These are phyloP conservation scores for Sebastes schlegelii DNA, from an alignment of 2,113 vertebrate species.

Conservation along the genomic window DNA sequence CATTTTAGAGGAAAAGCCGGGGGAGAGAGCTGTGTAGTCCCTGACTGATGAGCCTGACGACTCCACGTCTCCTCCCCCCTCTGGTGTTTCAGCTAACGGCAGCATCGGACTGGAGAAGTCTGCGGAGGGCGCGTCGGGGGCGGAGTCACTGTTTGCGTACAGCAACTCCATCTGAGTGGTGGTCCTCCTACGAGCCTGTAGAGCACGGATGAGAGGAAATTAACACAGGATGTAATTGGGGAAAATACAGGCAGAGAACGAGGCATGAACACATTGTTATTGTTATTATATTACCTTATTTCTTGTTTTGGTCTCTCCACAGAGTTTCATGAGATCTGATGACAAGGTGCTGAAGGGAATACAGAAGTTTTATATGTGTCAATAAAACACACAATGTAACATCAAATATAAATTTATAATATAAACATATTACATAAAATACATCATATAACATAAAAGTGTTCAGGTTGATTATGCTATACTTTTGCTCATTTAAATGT, in stretches of 20 bases:
- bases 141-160: slow-evolving; percentile 92
- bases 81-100: slow-evolving; percentile 86
- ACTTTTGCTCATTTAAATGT: too few relatives aligned
- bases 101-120: slow-evolving; percentile 84
- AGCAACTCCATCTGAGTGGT: slow-evolving; percentile 97
- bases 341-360: slow-evolving; percentile 84
- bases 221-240: not conserved
- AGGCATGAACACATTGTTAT: not conserved
- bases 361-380: not conserved
- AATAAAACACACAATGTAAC: not conserved
- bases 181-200: slow-evolving; percentile 93
- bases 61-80: slow-evolving; percentile 83
- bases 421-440: not conserved
- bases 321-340: slow-evolving; percentile 94
- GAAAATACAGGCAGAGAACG: too few relatives aligned
- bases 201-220: not conserved
- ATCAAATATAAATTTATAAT: not conserved
- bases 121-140: slow-evolving; percentile 80
- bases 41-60: slow-evolving; percentile 86
- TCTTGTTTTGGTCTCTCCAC: slow-evolving; percentile 92
- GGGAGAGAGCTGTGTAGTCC: slow-evolving; percentile 86
- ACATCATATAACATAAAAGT: too few relatives aligned
- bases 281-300: slow-evolving; percentile 86
- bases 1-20: slow-evolving; percentile 93
- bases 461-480: too few relatives aligned